These are phyloP conservation scores for Clivina fossor DNA, from an alignment of 2,888 invertebrate species.

Conservation along the genomic window DNA sequence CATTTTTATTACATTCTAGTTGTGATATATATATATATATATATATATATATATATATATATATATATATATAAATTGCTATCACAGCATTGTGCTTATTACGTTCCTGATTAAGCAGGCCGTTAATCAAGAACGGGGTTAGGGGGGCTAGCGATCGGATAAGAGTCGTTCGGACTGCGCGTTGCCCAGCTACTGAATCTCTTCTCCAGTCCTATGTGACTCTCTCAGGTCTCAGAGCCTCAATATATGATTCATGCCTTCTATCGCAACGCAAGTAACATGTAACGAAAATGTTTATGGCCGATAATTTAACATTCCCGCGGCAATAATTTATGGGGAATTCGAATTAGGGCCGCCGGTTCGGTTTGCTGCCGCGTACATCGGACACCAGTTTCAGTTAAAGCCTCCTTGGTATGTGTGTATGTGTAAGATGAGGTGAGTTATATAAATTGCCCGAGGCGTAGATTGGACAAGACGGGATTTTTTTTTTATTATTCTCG, in stretches of 20 bases:
- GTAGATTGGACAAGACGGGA: no score
- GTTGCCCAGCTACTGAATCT: slow-evolving; percentile 10
- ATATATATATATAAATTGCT: no score
- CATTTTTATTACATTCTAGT: no score
- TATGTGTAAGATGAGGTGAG: no score
- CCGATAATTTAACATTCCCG: slow-evolving; percentile 35
- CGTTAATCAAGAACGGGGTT: slow-evolving; percentile 25
- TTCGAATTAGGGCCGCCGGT: slow-evolving; percentile 34
- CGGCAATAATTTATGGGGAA: slow-evolving; percentile 34
- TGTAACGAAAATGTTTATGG: slow-evolving; percentile 35
- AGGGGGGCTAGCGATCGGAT: slow-evolving; percentile 9
- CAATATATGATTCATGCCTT: slow-evolving; percentile 35
- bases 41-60: no score
- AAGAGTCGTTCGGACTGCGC: slow-evolving; percentile 15
- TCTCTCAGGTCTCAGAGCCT: slow-evolving; percentile 1
- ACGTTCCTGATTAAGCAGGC: slow-evolving; percentile 16
- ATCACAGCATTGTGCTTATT: slow-evolving; percentile 10
- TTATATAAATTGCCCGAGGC: no score
- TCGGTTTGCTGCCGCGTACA: no score
- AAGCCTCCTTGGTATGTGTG: no score
- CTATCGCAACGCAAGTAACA: slow-evolving; percentile 34
- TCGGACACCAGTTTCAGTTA: no score
- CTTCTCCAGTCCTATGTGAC: slow-evolving; percentile 1
- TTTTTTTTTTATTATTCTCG: no score
- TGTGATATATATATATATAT: no score